Percentiles rank a stretch among this genome's conserved stretches.
These are phyloP conservation scores for Chelon labrosus DNA, from an alignment of 2,797 vertebrate species.

Conservation along the genomic window DNA sequence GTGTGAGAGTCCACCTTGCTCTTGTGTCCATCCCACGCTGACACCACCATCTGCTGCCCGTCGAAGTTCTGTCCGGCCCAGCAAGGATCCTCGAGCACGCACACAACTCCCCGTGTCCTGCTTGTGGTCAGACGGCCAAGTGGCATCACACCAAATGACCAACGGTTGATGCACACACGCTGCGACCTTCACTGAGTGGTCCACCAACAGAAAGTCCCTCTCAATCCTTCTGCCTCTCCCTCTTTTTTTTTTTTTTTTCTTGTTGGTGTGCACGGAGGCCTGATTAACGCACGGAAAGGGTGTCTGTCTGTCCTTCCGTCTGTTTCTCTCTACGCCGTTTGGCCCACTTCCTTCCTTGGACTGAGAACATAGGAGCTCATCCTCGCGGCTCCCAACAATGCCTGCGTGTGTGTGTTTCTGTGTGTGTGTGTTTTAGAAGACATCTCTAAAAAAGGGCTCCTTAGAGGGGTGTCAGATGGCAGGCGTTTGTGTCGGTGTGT, in stretches of 20 bases:
- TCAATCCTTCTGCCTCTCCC: constrained; percentile 39
- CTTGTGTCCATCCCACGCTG: constrained; percentile 64
- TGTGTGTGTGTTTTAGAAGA: constrained; percentile 54
- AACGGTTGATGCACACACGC: constrained; percentile 53
- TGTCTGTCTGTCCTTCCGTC: constrained; percentile 53
- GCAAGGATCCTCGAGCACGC: constrained; percentile 56
- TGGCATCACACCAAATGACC: constrained; percentile 70
- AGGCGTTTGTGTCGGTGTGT: constrained; percentile 70
- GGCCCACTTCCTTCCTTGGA: constrained; percentile 57
- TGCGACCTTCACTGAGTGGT: constrained; percentile 43
- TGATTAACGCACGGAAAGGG: constrained; percentile 40
- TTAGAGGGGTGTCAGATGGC: constrained; percentile 82
- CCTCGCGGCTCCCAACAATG: constrained; percentile 39
- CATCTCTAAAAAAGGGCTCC: constrained; percentile 66
- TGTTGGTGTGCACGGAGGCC: constrained; percentile 40
- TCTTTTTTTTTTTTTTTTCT: constrained; percentile 1
- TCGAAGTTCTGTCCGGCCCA: constrained; percentile 71
- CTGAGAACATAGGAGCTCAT: constrained; percentile 54
- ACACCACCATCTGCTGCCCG: constrained; percentile 80
- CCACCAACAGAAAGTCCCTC: constrained; percentile 43
- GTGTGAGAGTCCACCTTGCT: constrained; percentile 61
- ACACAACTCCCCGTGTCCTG: constrained; percentile 50
- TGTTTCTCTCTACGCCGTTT: constrained; percentile 54
- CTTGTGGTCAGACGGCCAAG: constrained; percentile 72
- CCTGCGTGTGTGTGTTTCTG: constrained; percentile 25